Conservation (phyloP, 2,888 invertebrate species). For the Troides aeacus region DNA sequence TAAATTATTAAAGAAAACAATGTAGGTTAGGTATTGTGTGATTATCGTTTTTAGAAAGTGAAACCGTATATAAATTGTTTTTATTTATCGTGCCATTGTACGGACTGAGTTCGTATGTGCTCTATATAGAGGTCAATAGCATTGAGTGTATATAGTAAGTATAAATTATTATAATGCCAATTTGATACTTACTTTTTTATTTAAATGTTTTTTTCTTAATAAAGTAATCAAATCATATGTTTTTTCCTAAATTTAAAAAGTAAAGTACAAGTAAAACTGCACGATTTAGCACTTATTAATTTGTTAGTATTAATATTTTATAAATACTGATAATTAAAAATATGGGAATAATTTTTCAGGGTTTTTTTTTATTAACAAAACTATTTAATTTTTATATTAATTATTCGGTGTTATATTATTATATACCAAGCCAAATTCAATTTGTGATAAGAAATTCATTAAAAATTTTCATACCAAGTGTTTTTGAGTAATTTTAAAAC, state of each 20-base stretch:
- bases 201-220: neutral
- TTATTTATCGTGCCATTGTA: slow-evolving; percentile 31
- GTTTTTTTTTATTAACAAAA: neutral
- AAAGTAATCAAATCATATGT: neutral
- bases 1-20: neutral
- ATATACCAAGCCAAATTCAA: neutral
- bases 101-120: slow-evolving; percentile 22
- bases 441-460: neutral
- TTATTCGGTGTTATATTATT: neutral
- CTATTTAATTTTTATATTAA: neutral
- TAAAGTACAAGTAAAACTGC: neutral
- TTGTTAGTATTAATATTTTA: neutral
- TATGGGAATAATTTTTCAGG: neutral
- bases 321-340: neutral
- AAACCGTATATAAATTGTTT: slow-evolving; percentile 27
- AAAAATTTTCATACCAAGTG: neutral
- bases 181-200: neutral
- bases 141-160: slow-evolving; percentile 18
- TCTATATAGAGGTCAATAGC: slow-evolving; percentile 30
- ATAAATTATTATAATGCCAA: slow-evolving; percentile 1
- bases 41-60: slow-evolving; percentile 32
- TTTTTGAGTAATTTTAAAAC: neutral
- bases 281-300: neutral
- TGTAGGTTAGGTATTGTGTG: slow-evolving; percentile 27
- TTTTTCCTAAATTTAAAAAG: neutral